phyloP scores from a whole-genome alignment of 2,113 vertebrate genomes.

The Leucosticte australis region DNA sequence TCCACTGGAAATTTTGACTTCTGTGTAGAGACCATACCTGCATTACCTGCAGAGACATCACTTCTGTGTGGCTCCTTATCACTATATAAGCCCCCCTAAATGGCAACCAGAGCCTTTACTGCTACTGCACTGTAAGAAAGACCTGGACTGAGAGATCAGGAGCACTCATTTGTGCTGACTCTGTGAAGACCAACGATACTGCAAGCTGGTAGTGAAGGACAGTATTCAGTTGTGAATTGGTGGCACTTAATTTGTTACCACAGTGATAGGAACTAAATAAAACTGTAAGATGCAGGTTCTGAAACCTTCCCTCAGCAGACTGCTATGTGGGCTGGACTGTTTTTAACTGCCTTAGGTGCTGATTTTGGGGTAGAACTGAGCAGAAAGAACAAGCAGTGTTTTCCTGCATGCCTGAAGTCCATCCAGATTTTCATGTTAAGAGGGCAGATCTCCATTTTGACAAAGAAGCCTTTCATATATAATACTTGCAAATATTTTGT shows the following conservation, averaged over 20 bases:
- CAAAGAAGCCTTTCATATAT: not conserved
- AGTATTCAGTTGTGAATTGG: not conserved
- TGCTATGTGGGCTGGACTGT: not conserved
- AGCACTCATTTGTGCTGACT: not conserved
- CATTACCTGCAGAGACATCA: not conserved
- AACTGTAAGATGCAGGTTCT: not conserved
- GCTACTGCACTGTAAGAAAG: not conserved
- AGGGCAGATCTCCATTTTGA: not conserved
- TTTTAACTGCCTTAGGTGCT: not conserved
- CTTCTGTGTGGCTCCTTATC: not conserved
- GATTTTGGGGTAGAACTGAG: not conserved
- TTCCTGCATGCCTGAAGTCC: not conserved
- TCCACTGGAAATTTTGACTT: not conserved
- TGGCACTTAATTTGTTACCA: slow-evolving; percentile 10
- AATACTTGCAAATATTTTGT: not conserved
- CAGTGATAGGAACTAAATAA: slow-evolving; percentile 38
- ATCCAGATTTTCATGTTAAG: not conserved
- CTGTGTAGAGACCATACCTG: not conserved
- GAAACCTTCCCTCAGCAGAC: not conserved
- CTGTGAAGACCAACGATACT: not conserved
- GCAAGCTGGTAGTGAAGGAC: not conserved
- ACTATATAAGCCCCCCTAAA: not conserved
- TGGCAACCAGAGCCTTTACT: not conserved
- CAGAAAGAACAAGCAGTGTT: not conserved
- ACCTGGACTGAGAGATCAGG: not conserved